Evolutionary conservation across 2,113 vertebrate species (phyloP).

Genomic region (Ifrita kowaldi): DNA sequence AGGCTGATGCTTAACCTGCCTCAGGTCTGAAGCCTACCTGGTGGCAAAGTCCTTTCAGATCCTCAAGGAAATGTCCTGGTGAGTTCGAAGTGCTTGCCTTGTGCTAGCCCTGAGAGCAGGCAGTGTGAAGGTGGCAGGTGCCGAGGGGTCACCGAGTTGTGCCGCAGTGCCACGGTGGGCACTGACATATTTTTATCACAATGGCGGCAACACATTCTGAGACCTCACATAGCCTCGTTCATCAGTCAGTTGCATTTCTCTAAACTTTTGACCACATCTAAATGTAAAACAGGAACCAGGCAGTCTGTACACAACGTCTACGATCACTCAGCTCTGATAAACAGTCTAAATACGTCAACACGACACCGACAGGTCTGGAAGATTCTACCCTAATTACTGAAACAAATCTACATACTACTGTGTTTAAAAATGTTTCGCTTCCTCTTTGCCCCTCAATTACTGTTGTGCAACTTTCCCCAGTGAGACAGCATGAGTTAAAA

Average conservation of each 20-base stretch:
- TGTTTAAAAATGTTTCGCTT: conserved; percentile 51
- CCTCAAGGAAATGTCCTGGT: neutral
- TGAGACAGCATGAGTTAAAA: neutral
- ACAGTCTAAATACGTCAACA: conserved; percentile 51
- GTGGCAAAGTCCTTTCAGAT: neutral
- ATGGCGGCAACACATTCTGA: neutral
- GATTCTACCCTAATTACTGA: conserved; percentile 36
- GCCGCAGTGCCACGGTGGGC: accelerated
- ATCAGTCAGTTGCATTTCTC: conserved; percentile 59
- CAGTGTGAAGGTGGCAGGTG: accelerated
- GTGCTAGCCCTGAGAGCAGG: neutral
- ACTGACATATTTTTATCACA: neutral
- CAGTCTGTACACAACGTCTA: conserved; percentile 36
- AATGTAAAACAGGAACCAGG: conserved; percentile 64
- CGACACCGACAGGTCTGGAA: neutral
- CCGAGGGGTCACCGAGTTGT: accelerated
- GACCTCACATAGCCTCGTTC: neutral
- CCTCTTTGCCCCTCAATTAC: conserved; percentile 22
- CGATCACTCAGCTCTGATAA: conserved; percentile 47
- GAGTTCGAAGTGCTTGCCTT: neutral
- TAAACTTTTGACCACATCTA: conserved; percentile 54
- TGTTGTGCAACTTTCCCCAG: neutral
- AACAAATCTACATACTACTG: conserved; percentile 36
- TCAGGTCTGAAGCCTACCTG: neutral
- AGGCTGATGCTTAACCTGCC: neutral